Evolutionary conservation across 2,888 invertebrate species (phyloP).

Genomic region (Conchocele bisecta): DNA sequence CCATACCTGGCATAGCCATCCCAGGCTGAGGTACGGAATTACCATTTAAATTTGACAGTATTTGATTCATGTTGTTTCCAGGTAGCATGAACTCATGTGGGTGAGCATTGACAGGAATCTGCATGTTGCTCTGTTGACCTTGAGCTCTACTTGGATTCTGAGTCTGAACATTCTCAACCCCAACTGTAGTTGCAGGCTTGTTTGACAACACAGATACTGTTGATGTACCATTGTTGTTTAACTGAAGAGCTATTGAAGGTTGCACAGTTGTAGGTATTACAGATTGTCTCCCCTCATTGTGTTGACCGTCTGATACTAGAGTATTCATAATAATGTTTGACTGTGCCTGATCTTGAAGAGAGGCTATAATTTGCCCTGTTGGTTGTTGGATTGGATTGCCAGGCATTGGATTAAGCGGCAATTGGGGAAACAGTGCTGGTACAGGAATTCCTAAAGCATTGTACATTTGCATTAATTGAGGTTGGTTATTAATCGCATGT

Average conservation of each 20-base stretch:
- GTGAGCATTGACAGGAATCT: neutral
- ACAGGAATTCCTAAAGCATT: constrained; percentile 37
- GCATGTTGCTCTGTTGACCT: neutral
- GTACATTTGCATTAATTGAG: constrained; percentile 49
- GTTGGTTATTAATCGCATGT: too few species aligned
- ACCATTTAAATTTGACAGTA: constrained; percentile 14
- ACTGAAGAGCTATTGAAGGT: too few species aligned
- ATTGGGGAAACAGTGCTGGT: constrained; percentile 3
- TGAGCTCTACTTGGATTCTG: neutral
- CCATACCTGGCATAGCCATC: constrained; percentile 12
- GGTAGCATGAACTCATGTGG: neutral
- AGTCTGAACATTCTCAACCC: too few species aligned
- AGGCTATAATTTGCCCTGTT: neutral
- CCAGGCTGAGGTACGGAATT: constrained; percentile 22
- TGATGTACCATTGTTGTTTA: too few species aligned
- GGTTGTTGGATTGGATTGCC: neutral
- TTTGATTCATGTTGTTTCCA: neutral
- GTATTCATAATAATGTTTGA: too few species aligned
- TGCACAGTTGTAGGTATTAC: too few species aligned
- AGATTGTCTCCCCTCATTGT: too few species aligned
- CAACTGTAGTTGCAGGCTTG: too few species aligned
- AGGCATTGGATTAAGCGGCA: neutral
- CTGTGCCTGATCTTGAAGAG: constrained; percentile 9
- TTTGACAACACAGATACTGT: too few species aligned
- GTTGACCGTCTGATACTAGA: too few species aligned